Conservation (phyloP, 2,113 vertebrate genomes). For the Bagarius yarrelli region DNA sequence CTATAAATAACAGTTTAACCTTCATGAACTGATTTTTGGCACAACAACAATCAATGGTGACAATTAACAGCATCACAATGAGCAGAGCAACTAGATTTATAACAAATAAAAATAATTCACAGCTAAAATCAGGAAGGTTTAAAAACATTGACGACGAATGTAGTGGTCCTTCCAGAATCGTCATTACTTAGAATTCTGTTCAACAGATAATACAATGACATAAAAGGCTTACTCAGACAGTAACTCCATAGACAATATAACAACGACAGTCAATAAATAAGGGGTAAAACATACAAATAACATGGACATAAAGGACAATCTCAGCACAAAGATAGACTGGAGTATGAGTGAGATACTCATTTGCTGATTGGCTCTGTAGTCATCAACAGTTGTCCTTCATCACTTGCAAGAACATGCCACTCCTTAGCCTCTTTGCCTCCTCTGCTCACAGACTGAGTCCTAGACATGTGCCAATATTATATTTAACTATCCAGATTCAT, state of each 20-base stretch:
- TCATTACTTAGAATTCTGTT: conserved; percentile 69
- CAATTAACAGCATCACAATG: conserved; percentile 31
- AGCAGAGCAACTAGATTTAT: conserved; percentile 22
- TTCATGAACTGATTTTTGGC: conserved; percentile 23
- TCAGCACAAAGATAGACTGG: conserved; percentile 33
- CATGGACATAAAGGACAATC: conserved; percentile 20
- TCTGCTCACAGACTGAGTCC: conserved; percentile 24
- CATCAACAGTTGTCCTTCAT: conserved; percentile 18
- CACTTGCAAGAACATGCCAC: not conserved
- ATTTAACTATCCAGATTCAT: not conserved
- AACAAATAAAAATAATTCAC: conserved; percentile 67
- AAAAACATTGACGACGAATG: conserved; percentile 41
- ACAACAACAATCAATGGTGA: conserved; percentile 1
- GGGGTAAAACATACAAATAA: conserved; percentile 55
- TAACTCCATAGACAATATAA: conserved; percentile 58
- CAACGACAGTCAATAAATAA: conserved; percentile 77
- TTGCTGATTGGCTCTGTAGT: conserved; percentile 46
- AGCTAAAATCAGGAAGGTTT: conserved; percentile 67
- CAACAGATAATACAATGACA: conserved; percentile 70
- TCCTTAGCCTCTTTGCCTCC: not conserved
- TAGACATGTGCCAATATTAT: conserved; percentile 16
- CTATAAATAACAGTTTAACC: not conserved
- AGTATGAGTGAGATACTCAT: conserved; percentile 31
- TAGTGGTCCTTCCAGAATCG: conserved; percentile 52
- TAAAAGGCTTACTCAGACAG: conserved; percentile 71